Base-by-base conservation (phyloP, 1,140 invertebrate species). In the Atta colombica region DNA sequence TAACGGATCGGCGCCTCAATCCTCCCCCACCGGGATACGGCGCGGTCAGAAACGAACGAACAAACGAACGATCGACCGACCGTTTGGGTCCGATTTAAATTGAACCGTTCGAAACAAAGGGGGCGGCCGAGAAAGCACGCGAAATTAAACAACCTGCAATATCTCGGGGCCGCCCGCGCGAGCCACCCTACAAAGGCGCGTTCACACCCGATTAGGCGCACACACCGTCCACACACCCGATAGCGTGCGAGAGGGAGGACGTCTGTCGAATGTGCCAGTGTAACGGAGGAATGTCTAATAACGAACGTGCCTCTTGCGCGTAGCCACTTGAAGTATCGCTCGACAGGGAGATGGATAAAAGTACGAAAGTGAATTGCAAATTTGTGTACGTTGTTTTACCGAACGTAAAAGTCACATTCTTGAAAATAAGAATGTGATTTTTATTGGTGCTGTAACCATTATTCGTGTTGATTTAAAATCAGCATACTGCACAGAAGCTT, bases 1-100 rank as follows among this genome's bases (percentile, higher is more conserved):
- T 94, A 94, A 94, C 94, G 92, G 94, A 94, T 94, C 93, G 93
- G 93, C 93, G 93, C 93, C 93, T 94, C 91, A 92, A 63, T 66
- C 88, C 68, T 80, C 31, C 65, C 58, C 49, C 39, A 35, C 3
- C 53, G 75, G 14, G 58, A 6, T 35, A 39, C 84, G 35, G 45
- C 35, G 7, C 58, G 74, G 55, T 77, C 74, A 39, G 55, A 77
- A 49, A 35, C 74, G 55, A 58, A 12, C 72, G 55, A 21, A 55
- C 72, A 31, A 49, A 63, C 85, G 60, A 55, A 51, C 66, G 81
- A 60, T 31, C 58, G 87, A 82, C 68, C 80, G 81, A 74, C 35
- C 25, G 60, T 39, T 77, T 66, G 45, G 86, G 77, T 69, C 91
- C 92, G 90, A 90, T 91, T 91, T 88, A 91, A 91, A 91, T 91